Evolutionary conservation across 2,888 invertebrate genomes (phyloP).

Genomic region (Acronicta alni): DNA sequence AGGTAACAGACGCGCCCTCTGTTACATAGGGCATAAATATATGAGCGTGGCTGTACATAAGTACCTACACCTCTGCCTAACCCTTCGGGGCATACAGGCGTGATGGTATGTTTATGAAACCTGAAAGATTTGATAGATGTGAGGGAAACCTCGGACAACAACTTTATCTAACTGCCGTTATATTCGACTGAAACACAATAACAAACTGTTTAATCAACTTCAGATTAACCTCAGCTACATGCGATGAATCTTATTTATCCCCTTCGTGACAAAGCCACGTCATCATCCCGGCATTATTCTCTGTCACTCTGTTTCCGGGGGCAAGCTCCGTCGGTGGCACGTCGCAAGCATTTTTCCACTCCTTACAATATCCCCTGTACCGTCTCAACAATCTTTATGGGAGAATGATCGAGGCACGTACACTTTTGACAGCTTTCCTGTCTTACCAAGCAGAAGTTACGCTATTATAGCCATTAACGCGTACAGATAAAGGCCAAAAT

Average conservation of each 20-base stretch:
- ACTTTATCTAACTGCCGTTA: too few relatives aligned
- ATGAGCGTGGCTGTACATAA: too few relatives aligned
- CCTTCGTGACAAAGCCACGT: constrained; percentile 21
- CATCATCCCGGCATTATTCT: constrained; percentile 34
- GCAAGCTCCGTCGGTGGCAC: constrained; percentile 36
- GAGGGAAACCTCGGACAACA: too few relatives aligned
- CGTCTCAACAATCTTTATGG: constrained; percentile 46
- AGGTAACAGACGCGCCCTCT: too few relatives aligned
- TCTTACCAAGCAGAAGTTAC: constrained; percentile 52
- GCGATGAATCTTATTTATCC: constrained; percentile 29
- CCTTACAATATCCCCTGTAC: constrained; percentile 47
- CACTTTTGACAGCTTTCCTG: constrained; percentile 49
- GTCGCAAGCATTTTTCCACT: constrained; percentile 40
- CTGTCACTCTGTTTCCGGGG: constrained; percentile 29
- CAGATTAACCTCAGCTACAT: constrained; percentile 27
- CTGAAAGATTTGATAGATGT: too few relatives aligned
- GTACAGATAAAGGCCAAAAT: constrained; percentile 39
- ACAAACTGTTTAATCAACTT: constrained; percentile 31
- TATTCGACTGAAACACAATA: constrained; percentile 30
- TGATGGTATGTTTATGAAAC: too few relatives aligned
- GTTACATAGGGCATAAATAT: too few relatives aligned
- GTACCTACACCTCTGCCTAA: too few relatives aligned
- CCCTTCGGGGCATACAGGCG: too few relatives aligned
- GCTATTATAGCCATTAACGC: constrained; percentile 50
- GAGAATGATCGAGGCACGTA: constrained; percentile 48